Evolutionary conservation across 2,888 invertebrate species (phyloP).

Genomic region (Eupithecia exiguata): DNA sequence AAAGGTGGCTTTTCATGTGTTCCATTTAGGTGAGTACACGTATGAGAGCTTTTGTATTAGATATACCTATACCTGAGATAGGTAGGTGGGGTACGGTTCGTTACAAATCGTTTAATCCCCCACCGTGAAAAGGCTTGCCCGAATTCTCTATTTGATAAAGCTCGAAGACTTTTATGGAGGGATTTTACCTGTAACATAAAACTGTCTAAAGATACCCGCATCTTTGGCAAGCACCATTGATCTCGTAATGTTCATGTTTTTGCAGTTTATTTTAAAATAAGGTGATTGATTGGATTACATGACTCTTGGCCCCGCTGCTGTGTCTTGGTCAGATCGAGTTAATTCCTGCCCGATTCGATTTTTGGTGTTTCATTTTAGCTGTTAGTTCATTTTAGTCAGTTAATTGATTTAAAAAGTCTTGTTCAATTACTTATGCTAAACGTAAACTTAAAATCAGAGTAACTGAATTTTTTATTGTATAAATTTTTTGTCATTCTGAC

Average conservation of each 20-base stretch:
- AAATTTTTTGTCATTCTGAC: too few species aligned
- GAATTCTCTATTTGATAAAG: constrained; percentile 25
- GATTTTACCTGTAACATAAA: constrained; percentile 13
- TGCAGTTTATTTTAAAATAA: not conserved
- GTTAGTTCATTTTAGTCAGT: too few species aligned
- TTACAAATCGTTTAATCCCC: constrained; percentile 22
- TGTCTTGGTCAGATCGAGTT: not conserved
- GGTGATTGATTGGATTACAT: not conserved
- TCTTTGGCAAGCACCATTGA: constrained; percentile 8
- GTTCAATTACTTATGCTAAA: not conserved
- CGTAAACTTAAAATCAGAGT: not conserved
- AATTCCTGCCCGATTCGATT: not conserved
- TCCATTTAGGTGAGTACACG: constrained; percentile 22
- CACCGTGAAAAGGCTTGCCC: constrained; percentile 18
- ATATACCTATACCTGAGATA: not conserved
- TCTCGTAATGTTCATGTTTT: not conserved
- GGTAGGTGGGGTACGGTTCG: constrained; percentile 8
- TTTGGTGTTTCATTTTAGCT: not conserved
- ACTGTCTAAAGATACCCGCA: not conserved
- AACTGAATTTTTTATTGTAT: too few species aligned
- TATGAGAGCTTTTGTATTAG: constrained; percentile 9
- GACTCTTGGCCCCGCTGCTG: not conserved
- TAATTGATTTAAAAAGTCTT: not conserved
- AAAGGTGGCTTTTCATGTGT: constrained; percentile 16
- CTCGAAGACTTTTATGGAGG: constrained; percentile 26